Evolutionary conservation across 2,888 invertebrate species (phyloP).

Genomic region (Drosophila subquinaria): DNA sequence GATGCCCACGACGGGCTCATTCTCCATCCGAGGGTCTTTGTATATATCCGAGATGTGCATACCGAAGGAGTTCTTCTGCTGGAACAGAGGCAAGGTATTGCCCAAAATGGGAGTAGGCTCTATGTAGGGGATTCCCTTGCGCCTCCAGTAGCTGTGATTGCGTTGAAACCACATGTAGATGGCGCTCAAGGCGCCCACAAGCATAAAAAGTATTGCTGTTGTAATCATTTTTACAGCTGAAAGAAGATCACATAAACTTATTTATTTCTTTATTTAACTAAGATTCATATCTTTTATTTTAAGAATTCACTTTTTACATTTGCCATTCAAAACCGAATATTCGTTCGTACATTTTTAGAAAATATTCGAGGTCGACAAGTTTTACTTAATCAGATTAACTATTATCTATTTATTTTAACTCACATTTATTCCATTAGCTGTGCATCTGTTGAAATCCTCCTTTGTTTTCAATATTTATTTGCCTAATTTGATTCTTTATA

Average conservation of each 20-base stretch:
- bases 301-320: not conserved
- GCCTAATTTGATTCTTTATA: not conserved
- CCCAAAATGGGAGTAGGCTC: slow-evolving; percentile 85
- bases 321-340: not conserved
- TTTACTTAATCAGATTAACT: not conserved
- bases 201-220: slow-evolving; percentile 64
- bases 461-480: not conserved
- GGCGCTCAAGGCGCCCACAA: slow-evolving; percentile 54
- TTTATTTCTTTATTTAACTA: too few relatives aligned
- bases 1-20: slow-evolving; percentile 83
- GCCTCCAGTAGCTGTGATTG: slow-evolving; percentile 81
- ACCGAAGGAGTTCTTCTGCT: slow-evolving; percentile 75
- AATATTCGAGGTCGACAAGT: not conserved
- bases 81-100: slow-evolving; percentile 83
- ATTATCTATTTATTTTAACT: not conserved
- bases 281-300: too few relatives aligned
- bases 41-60: slow-evolving; percentile 84
- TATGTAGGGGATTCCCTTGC: slow-evolving; percentile 83
- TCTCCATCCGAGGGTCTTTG: slow-evolving; percentile 66
- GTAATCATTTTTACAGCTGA: slow-evolving; percentile 53
- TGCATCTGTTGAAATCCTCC: not conserved
- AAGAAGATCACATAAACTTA: not conserved
- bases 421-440: not conserved
- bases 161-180: slow-evolving; percentile 84
- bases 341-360: not conserved